Percentiles rank a stretch among this genome's conserved stretches.
Evolutionary conservation across 2,797 vertebrate species (phyloP).

Genomic region (Babyrousa celebensis): DNA sequence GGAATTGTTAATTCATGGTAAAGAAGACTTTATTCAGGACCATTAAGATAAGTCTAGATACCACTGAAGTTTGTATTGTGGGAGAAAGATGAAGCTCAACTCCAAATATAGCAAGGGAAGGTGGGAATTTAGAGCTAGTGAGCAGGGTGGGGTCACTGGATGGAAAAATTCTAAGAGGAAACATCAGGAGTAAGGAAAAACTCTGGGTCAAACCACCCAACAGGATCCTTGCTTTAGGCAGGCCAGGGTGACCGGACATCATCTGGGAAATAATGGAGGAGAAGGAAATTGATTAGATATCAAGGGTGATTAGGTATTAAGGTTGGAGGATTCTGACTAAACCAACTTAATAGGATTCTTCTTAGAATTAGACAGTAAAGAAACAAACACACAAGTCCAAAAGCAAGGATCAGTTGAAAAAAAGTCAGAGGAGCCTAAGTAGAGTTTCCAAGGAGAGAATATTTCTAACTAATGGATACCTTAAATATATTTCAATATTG

Average conservation of each 20-base stretch:
- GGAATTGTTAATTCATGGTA: background rate
- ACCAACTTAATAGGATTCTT: background rate
- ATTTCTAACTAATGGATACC: background rate
- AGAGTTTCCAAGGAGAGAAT: background rate
- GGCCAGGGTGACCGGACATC: background rate
- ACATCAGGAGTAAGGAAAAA: background rate
- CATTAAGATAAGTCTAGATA: no score
- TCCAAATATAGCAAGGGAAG: background rate
- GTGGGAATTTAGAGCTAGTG: background rate
- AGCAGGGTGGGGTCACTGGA: background rate
- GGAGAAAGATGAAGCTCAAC: background rate
- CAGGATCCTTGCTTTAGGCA: background rate
- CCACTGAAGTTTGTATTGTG: background rate
- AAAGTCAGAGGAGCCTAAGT: background rate
- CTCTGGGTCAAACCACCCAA: background rate
- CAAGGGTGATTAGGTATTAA: background rate
- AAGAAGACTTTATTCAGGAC: background rate
- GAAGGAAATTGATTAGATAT: background rate
- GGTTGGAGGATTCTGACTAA: background rate
- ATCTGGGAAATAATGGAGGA: background rate
- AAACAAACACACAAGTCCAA: background rate
- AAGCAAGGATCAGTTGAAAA: background rate
- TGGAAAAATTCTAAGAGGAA: background rate
- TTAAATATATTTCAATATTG: background rate
- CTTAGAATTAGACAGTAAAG: background rate